A percentile compares a stretch with the other conserved stretches of the same genome.
phyloP scores from a whole-genome alignment of 2,113 vertebrate genomes.

The Entosphenus tridentatus region DNA sequence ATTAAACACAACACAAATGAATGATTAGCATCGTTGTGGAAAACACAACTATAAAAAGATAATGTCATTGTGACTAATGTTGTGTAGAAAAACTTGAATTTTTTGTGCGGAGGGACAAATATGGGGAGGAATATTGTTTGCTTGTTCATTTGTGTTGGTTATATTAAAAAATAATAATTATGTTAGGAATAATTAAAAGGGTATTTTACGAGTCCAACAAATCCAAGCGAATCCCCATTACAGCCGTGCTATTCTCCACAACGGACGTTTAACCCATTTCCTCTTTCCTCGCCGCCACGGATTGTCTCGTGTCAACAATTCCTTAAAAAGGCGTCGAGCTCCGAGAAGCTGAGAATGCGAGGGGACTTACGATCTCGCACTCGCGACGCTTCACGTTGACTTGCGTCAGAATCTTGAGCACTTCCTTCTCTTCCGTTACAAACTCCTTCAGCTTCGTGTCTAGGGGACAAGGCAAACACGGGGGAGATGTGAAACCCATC shows the following conservation, averaged over 20 bases:
- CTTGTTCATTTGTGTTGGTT: no score
- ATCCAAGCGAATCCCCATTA: background rate
- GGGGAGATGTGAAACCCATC: background rate
- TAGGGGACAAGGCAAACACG: constrained; percentile 14
- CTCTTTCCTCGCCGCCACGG: background rate
- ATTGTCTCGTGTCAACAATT: fast-evolving
- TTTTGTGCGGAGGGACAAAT: no score
- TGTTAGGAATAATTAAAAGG: constrained; percentile 22
- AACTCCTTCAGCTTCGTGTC: constrained; percentile 53
- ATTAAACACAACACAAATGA: no score
- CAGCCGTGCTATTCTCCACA: background rate
- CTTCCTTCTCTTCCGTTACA: constrained; percentile 32
- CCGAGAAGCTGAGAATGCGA: fast-evolving
- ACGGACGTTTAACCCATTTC: no score
- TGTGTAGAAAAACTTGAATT: no score
- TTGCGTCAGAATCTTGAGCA: constrained; percentile 64
- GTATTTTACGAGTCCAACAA: constrained; percentile 13
- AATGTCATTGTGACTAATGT: no score
- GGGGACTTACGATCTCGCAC: constrained; percentile 33
- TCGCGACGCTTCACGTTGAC: constrained; percentile 65
- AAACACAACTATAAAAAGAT: no score
- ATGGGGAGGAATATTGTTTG: no score
- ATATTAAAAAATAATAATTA: background rate
- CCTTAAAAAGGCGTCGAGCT: background rate
- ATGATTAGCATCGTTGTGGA: no score